A percentile compares a stretch with the other conserved stretches of the same genome.
These are phyloP conservation scores for Tor tambroides DNA, from an alignment of 2,113 vertebrate species.

Conservation along the genomic window DNA sequence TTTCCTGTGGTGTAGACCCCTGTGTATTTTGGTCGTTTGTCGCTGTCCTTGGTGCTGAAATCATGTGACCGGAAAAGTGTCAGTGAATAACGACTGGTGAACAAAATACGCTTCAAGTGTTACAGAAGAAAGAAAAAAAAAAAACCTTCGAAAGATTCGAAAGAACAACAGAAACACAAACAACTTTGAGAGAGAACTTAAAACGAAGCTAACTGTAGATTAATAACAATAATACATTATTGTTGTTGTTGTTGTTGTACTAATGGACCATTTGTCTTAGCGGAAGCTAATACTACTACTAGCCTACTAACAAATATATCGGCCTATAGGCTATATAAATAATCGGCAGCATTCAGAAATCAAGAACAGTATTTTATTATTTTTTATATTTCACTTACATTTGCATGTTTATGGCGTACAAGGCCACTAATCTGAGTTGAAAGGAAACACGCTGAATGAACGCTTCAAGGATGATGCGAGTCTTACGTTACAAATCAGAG, in stretches of 20 bases:
- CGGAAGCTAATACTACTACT: background rate
- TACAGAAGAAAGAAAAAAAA: background rate
- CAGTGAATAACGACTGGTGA: background rate
- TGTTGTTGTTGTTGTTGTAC: background rate
- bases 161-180: slow-evolving; percentile 9
- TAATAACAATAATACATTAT: background rate
- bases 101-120: background rate
- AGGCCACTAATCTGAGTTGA: background rate
- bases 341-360: background rate
- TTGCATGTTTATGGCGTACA: background rate
- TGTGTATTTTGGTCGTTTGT: slow-evolving; percentile 7
- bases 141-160: no score
- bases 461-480: slow-evolving; percentile 19
- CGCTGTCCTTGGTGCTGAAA: slow-evolving; percentile 75
- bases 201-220: background rate
- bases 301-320: background rate
- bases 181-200: background rate
- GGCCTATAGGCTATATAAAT: background rate
- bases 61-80: background rate
- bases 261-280: background rate
- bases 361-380: background rate
- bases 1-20: background rate
- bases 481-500: slow-evolving; percentile 37
- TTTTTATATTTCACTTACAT: background rate
- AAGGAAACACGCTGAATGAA: slow-evolving; percentile 14